Evolutionary conservation across 2,888 invertebrate species (phyloP), one percentile per base, ranked within the genome.

Genomic region (Dicyrtoma fusca): DNA sequence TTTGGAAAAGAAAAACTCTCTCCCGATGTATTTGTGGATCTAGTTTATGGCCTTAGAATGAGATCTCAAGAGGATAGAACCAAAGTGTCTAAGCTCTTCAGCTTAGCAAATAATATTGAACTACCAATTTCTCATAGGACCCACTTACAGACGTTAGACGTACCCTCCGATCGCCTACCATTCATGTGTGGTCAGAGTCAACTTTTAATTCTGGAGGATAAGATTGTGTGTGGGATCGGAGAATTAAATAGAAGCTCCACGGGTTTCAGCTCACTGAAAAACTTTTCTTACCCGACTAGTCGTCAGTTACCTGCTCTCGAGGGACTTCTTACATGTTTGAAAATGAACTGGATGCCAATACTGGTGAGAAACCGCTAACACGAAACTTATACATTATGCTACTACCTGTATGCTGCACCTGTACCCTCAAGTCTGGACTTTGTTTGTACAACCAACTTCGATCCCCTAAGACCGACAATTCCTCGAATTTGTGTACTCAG

Each of bases 331-430:
- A 91, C 92, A 80, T 95, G 95, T 83, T 88, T 96, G 6, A 88
- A 92, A 81, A 91, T 94, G 89, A 92, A 93, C 82, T 98, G 97
- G 92, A 89, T 98, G 84, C 86, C 94, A 0, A 91, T 99, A 81
- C 83, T 97, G 82, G 93, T 94, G 81, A 87, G 87, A 83, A 5
- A 45, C 23, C n/a, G 4, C 21, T 62, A 25, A 45, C n/a, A n/a
- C n/a, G n/a, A n/a, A n/a, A n/a, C n/a, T n/a, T n/a, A n/a, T n/a
- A n/a, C n/a, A n/a, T n/a, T n/a, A n/a, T n/a, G n/a, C n/a, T n/a
- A n/a, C n/a, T n/a, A n/a, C n/a, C n/a, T n/a, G n/a, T n/a, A n/a
- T n/a, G n/a, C n/a, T n/a, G n/a, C n/a, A n/a, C n/a, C n/a, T n/a
- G n/a, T n/a, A n/a, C n/a, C n/a, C n/a, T n/a, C n/a, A n/a, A n/a